Evolutionary conservation across 2,113 vertebrate species (phyloP).

Genomic region (Stomatorhinus ivindoensis): DNA sequence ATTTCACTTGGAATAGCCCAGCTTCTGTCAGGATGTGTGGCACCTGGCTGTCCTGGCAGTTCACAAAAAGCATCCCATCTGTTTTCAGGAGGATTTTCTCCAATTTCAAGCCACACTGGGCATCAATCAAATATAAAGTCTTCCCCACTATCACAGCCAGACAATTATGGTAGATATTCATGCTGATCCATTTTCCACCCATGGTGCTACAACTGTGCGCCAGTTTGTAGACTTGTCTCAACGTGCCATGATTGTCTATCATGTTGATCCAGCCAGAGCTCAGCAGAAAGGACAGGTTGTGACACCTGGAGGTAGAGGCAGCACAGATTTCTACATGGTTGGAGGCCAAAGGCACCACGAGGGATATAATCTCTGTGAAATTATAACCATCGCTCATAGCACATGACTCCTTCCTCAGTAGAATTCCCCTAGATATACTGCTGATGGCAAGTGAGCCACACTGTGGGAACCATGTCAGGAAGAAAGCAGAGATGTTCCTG

Average conservation of each 20-base stretch:
- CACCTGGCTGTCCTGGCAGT: conserved; percentile 38
- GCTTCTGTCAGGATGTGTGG: conserved; percentile 68
- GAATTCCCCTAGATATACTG: conserved; percentile 51
- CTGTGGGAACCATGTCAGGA: conserved; percentile 72
- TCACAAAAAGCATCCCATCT: conserved; percentile 63
- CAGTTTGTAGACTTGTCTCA: conserved; percentile 65
- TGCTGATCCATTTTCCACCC: conserved; percentile 42
- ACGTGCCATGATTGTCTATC: conserved; percentile 66
- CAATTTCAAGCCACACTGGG: conserved; percentile 67
- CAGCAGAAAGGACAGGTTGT: conserved; percentile 73
- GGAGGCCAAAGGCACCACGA: conserved; percentile 63
- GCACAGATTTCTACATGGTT: conserved; percentile 57
- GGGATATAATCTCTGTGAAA: conserved; percentile 69
- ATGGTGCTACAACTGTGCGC: conserved; percentile 37
- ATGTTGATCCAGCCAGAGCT: conserved; percentile 64
- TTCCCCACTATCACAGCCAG: conserved; percentile 65
- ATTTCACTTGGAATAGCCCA: conserved; percentile 64
- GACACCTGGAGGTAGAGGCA: conserved; percentile 49
- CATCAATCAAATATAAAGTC: conserved; percentile 67
- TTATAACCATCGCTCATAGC: conserved; percentile 62
- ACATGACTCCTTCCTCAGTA: conserved; percentile 53
- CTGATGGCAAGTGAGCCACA: conserved; percentile 60
- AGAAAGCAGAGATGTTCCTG: conserved; percentile 56
- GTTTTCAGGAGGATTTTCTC: conserved; percentile 65
- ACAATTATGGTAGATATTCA: conserved; percentile 63